These are phyloP conservation scores for Branchellion lobata DNA, from an alignment of 2,888 invertebrate species.

Conservation along the genomic window DNA sequence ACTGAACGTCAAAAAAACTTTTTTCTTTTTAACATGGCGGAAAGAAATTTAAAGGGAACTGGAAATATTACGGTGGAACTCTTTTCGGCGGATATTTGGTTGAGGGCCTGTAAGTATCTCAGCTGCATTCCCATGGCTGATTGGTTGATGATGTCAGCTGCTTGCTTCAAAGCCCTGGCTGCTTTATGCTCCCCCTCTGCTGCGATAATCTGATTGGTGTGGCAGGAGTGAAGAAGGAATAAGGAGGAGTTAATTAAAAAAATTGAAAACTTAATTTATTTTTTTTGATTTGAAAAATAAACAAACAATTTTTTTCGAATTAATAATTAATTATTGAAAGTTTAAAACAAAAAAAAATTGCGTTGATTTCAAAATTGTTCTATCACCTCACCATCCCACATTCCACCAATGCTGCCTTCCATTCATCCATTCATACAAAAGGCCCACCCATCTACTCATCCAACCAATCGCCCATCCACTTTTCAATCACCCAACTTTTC, in stretches of 20 bases:
- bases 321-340: neutral
- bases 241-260: no score
- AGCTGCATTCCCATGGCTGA: slow-evolving; percentile 89
- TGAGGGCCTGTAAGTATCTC: slow-evolving; percentile 62
- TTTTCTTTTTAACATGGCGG: neutral
- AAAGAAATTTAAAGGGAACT: neutral
- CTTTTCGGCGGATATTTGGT: slow-evolving; percentile 7
- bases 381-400: neutral
- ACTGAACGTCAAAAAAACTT: neutral
- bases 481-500: no score
- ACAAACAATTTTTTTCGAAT: neutral
- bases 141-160: slow-evolving; percentile 89
- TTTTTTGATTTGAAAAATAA: no score
- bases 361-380: neutral
- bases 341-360: neutral
- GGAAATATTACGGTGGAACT: neutral
- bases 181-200: slow-evolving; percentile 95
- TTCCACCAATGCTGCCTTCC: no score
- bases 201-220: slow-evolving; percentile 80
- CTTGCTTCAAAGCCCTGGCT: slow-evolving; percentile 84
- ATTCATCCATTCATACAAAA: no score
- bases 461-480: no score
- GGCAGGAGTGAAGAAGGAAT: no score
- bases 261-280: no score
- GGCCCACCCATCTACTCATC: no score